phyloP scores from a whole-genome alignment of 2,888 invertebrate species.

The Hypolimnas misippus region DNA sequence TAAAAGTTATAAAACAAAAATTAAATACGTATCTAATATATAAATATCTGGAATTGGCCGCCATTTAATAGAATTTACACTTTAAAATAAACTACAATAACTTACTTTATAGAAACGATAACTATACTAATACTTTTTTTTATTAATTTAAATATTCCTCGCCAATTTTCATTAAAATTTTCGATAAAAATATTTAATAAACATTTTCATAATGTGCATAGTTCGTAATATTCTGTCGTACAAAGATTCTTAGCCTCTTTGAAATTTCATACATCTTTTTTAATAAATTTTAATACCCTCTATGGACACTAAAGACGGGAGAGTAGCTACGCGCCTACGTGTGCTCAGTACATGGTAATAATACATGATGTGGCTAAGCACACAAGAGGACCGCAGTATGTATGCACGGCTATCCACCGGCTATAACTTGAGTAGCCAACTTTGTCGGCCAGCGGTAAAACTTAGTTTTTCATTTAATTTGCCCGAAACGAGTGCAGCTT shows the following conservation, averaged over 20 bases:
- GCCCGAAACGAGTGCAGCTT: constrained; percentile 79
- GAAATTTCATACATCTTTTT: constrained; percentile 29
- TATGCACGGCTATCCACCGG: constrained; percentile 50
- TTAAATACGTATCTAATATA: too few relatives aligned
- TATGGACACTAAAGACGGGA: constrained; percentile 33
- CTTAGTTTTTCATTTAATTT: constrained; percentile 83
- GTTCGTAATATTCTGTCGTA: constrained; percentile 6
- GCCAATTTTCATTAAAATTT: background rate
- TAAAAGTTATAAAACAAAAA: too few relatives aligned
- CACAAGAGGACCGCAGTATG: constrained; percentile 42
- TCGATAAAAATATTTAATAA: background rate
- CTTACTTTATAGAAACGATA: too few relatives aligned
- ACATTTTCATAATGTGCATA: background rate
- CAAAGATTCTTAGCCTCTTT: constrained; percentile 25
- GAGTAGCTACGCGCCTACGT: constrained; percentile 25
- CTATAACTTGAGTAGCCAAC: constrained; percentile 78
- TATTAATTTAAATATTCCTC: too few relatives aligned
- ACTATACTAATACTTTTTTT: too few relatives aligned
- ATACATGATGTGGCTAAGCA: constrained; percentile 41
- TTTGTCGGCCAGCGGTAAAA: constrained; percentile 73
- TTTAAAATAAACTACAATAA: too few relatives aligned
- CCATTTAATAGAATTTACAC: too few relatives aligned
- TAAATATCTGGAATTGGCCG: too few relatives aligned
- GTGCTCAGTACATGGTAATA: constrained; percentile 32
- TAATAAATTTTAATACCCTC: constrained; percentile 38